These are phyloP conservation scores for Microctonus aethiopoides DNA, from an alignment of 2,888 invertebrate species.

Conservation along the genomic window DNA sequence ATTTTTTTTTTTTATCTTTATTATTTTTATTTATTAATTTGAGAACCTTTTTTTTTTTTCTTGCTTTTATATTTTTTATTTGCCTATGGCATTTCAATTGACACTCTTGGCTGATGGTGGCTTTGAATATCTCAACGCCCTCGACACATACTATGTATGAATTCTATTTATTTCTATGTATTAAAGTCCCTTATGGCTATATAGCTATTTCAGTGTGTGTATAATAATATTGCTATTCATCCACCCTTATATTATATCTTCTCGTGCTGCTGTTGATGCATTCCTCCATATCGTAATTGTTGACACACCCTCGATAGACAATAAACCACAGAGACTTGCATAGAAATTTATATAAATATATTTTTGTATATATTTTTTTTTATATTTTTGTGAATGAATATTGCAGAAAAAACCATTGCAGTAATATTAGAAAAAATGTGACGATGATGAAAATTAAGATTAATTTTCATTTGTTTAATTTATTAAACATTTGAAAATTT, in stretches of 20 bases:
- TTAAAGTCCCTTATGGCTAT: not conserved
- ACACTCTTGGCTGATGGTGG: not conserved
- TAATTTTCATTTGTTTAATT: no score
- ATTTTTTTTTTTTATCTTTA: not conserved
- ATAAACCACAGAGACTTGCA: not conserved
- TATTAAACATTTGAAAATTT: no score
- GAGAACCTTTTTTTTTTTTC: not conserved
- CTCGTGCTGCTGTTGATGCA: not conserved
- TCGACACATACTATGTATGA: not conserved
- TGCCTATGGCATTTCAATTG: constrained; percentile 5
- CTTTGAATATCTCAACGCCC: not conserved
- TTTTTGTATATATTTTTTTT: not conserved
- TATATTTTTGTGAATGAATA: no score
- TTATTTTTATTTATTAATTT: not conserved
- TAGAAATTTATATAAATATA: not conserved
- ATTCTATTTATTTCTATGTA: not conserved
- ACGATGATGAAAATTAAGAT: not conserved
- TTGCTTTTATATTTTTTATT: constrained; percentile 2
- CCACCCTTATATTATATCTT: not conserved
- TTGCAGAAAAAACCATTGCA: not conserved
- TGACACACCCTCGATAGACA: not conserved
- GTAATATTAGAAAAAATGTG: not conserved
- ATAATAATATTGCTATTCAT: not conserved
- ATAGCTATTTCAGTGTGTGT: not conserved
- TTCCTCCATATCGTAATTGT: not conserved